Evolutionary conservation across 2,113 vertebrate genomes (phyloP), one percentile per base, ranked within the genome.

Genomic region (Donacobius atricapilla): DNA sequence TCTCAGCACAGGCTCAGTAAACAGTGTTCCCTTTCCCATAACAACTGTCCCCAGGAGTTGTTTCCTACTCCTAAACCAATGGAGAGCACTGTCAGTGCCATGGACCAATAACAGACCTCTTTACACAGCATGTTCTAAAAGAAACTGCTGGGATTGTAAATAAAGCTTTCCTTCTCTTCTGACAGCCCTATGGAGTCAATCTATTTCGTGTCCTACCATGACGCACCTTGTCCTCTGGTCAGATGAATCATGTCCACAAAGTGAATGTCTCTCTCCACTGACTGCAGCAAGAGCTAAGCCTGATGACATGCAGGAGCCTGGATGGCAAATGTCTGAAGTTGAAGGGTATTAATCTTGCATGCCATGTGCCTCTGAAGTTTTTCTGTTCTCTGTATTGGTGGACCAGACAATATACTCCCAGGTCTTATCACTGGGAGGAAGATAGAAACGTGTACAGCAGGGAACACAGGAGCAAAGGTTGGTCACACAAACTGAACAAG

Each of bases 381-480:
- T 93, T 73, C 73, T 44, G 6, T 28, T 84, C 27, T 37, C 69
- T 93, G 10, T n/a, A 20, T 15, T 54, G 31, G 24, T 2, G 2
- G 63, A 72, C 44, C 45, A 83, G 27, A 35, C 9, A 61, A 61
- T 63, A 24, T 7, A 24, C 40, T 47, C 7, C 35, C 48, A n/a
- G 27, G 11, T 63, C 35, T 91, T 83, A 83, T 50, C 66, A 9
- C n/a, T 21, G 9, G 27, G 30, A 70, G 53, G 65, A 60, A 70
- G 53, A 81, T 40, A 8, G 0, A 35, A 0, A 12, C 0, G 0
- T n/a, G 24, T 69, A 27, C 61, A 73, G n/a, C 1, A 5, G 14
- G 31, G 35, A 61, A 61, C 73, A 37, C 0, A 51, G 16, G 15
- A 77, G 35, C 27, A 42, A n/a, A 45, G 81, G 30, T 39, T 66